phyloP scores from a whole-genome alignment of 2,797 vertebrate genomes.

The Rachycentron canadum region DNA sequence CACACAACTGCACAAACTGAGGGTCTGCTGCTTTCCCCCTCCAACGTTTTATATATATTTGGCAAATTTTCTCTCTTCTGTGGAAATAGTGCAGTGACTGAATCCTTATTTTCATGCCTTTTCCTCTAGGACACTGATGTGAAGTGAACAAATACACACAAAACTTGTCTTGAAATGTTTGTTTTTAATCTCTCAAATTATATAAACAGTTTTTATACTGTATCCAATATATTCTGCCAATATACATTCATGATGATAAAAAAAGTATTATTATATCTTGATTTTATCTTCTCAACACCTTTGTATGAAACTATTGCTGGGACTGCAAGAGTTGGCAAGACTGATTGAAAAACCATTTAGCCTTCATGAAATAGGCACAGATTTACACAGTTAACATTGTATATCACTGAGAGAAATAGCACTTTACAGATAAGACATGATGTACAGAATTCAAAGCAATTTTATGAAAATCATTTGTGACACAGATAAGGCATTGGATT shows the following conservation, averaged over 20 bases:
- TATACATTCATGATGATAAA: constrained; percentile 74
- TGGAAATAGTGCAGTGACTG: background rate
- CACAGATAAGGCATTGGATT: constrained; percentile 19
- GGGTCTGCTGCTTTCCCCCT: background rate
- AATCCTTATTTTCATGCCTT: background rate
- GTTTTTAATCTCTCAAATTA: constrained; percentile 71
- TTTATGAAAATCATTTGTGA: constrained; percentile 29
- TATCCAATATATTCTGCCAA: constrained; percentile 45
- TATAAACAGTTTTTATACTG: constrained; percentile 54
- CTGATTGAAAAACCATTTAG: constrained; percentile 22
- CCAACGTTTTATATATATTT: constrained; percentile 27
- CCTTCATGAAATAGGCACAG: constrained; percentile 48
- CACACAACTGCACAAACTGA: constrained; percentile 9
- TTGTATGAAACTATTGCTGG: constrained; percentile 17
- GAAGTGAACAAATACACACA: constrained; percentile 4
- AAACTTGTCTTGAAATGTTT: constrained; percentile 43
- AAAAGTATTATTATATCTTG: constrained; percentile 29
- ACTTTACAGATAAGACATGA: constrained; percentile 58
- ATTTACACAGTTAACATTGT: constrained; percentile 19
- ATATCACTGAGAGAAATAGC: constrained; percentile 17
- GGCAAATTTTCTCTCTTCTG: constrained; percentile 1
- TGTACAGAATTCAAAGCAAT: constrained; percentile 53
- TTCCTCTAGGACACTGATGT: background rate
- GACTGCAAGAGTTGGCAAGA: constrained; percentile 18
- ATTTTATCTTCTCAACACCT: constrained; percentile 36